phyloP scores from a whole-genome alignment of 1,140 invertebrate genomes.

The Lutraria rhynchaena region DNA sequence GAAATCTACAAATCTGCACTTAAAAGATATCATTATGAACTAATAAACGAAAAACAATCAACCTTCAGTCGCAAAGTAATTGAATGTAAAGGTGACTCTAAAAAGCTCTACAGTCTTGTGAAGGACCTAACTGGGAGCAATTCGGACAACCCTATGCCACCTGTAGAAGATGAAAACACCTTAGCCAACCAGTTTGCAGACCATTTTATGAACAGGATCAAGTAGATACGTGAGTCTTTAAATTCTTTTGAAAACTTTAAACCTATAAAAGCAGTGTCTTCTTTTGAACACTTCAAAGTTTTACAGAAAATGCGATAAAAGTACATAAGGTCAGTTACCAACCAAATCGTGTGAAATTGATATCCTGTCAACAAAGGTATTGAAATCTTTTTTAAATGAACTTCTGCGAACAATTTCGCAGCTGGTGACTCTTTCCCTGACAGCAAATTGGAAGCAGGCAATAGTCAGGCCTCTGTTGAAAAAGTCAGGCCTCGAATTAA shows the following conservation, averaged over 20 bases:
- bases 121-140: constrained; percentile 51
- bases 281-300: constrained; percentile 31
- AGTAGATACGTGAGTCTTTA: constrained; percentile 31
- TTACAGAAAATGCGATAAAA: constrained; percentile 39
- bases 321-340: constrained; percentile 34
- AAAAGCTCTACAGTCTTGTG: constrained; percentile 36
- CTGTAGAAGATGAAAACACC: constrained; percentile 1
- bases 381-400: constrained; percentile 47
- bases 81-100: constrained; percentile 43
- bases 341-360: constrained; percentile 48
- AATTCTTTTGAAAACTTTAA: constrained; percentile 33
- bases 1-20: constrained; percentile 26
- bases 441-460: constrained; percentile 20
- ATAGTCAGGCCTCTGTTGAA: too few relatives aligned
- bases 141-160: constrained; percentile 44
- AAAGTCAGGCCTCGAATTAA: constrained; percentile 29
- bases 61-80: constrained; percentile 38
- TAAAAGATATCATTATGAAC: constrained; percentile 34
- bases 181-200: constrained; percentile 50
- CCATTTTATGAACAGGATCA: constrained; percentile 56
- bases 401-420: constrained; percentile 36
- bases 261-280: constrained; percentile 21
- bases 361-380: constrained; percentile 43
- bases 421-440: constrained; percentile 40
- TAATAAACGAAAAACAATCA: constrained; percentile 30